These are phyloP conservation scores for Plecotus auritus DNA, from an alignment of 2,113 vertebrate species.

Conservation along the genomic window DNA sequence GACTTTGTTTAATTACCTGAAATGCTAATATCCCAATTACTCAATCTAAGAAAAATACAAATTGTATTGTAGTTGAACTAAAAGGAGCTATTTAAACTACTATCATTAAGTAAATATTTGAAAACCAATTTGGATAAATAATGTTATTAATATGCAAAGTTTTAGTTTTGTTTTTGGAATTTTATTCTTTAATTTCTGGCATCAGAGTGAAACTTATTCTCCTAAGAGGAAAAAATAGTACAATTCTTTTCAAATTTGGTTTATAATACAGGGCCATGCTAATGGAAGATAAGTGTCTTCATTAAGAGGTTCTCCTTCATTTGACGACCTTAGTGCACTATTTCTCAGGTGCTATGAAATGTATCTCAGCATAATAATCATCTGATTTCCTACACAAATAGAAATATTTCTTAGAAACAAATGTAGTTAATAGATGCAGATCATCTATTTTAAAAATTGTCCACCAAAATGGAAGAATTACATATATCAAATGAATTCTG, in stretches of 20 bases:
- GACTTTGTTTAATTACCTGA: conserved; percentile 14
- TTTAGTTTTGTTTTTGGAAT: conserved; percentile 31
- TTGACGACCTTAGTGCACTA: conserved; percentile 64
- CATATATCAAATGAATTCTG: conserved; percentile 60
- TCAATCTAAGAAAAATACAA: conserved; percentile 11
- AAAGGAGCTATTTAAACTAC: background rate
- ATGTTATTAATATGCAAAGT: background rate
- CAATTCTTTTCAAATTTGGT: background rate
- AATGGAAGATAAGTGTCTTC: conserved; percentile 54
- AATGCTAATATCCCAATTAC: background rate
- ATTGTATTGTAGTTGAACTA: background rate
- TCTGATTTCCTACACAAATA: conserved; percentile 59
- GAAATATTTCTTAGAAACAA: conserved; percentile 71
- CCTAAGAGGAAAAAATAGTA: background rate
- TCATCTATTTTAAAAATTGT: conserved; percentile 58
- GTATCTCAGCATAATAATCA: conserved; percentile 65
- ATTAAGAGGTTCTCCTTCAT: conserved; percentile 73
- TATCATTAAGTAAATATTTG: background rate
- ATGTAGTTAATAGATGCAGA: conserved; percentile 66
- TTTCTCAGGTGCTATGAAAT: conserved; percentile 70
- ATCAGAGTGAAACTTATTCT: background rate
- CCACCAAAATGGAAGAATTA: conserved; percentile 50
- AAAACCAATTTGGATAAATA: conserved; percentile 7
- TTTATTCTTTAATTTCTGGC: background rate
- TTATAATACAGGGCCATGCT: background rate